phyloP scores from a whole-genome alignment of 2,113 vertebrate species.

The Corvus hawaiiensis region DNA sequence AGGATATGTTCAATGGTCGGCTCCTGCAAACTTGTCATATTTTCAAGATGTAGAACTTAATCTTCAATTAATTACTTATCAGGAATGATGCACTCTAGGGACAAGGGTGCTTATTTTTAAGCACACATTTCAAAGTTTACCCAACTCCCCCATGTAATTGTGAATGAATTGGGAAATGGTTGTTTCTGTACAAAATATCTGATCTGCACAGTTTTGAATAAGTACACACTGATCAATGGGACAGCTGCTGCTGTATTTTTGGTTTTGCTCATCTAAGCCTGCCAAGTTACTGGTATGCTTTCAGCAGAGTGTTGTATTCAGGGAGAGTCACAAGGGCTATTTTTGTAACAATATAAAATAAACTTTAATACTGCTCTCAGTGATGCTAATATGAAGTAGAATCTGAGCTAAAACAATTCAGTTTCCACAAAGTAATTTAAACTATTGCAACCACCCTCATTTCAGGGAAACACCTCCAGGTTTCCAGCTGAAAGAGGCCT shows the following conservation, averaged over 20 bases:
- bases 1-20: not conserved
- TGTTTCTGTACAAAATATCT: not conserved
- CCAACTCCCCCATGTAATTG: not conserved
- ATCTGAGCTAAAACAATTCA: not conserved
- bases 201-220: not conserved
- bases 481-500: not conserved
- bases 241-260: slow-evolving; percentile 17
- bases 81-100: not conserved
- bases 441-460: not conserved
- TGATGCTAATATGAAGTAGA: not conserved
- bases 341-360: not conserved
- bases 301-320: not conserved
- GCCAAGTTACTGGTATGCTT: not conserved
- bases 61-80: not conserved
- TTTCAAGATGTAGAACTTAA: not conserved
- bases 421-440: not conserved
- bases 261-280: not conserved
- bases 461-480: not conserved
- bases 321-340: not conserved
- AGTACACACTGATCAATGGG: not conserved
- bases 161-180: not conserved
- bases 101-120: not conserved
- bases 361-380: not conserved
- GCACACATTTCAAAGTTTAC: not conserved
- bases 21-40: not conserved